A percentile compares a stretch with the other conserved stretches of the same genome.
Evolutionary conservation across 35 echinoderm and acorn worm genomes (phyloP).

Genomic region (Hemicentrotus pulcherrimus): DNA sequence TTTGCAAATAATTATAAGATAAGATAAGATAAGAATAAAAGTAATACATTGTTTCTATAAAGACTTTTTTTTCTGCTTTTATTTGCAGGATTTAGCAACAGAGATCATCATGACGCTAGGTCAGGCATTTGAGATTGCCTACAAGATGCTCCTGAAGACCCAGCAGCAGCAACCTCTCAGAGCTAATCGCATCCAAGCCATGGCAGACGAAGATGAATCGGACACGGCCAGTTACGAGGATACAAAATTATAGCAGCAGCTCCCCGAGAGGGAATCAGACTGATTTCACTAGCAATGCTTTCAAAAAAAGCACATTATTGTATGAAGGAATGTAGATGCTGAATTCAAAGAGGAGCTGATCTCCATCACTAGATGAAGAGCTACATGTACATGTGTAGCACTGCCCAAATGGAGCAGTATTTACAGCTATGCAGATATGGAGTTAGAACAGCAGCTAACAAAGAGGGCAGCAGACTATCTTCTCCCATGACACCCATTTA

Average conservation of each 20-base stretch:
- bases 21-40: too few species aligned
- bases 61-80: too few species aligned
- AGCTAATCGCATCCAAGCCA: neutral
- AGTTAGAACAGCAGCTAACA: too few species aligned
- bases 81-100: slow-evolving; percentile 74
- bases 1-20: too few species aligned
- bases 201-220: neutral
- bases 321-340: neutral
- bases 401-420: neutral
- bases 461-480: too few species aligned
- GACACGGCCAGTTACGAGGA: slow-evolving; percentile 5
- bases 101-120: slow-evolving; percentile 96
- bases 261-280: neutral
- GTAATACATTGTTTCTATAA: too few species aligned
- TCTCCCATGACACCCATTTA: too few species aligned
- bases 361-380: neutral
- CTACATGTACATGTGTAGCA: too few species aligned
- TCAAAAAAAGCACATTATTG: neutral
- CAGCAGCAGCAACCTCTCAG: neutral
- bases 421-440: neutral
- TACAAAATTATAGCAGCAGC: slow-evolving; percentile 53
- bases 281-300: neutral
- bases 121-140: slow-evolving; percentile 96
- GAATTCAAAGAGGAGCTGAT: neutral
- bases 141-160: slow-evolving; percentile 86